Conservation (phyloP, 2,888 invertebrate species). For the Trilocha varians region DNA sequence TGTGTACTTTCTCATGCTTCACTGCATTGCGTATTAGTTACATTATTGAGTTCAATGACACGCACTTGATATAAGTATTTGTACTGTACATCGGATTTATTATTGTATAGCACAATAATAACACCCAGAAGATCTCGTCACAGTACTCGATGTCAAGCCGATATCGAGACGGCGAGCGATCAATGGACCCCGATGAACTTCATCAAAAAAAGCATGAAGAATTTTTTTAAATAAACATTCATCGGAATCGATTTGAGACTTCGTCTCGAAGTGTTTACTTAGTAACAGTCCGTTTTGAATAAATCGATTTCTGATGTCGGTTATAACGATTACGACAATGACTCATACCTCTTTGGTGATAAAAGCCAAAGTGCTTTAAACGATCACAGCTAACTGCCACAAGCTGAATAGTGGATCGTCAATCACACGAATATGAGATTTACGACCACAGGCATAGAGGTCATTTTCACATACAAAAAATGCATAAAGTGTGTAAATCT, state of each 20-base stretch:
- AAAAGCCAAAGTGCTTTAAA: conserved; percentile 13
- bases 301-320: conserved; percentile 49
- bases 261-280: conserved; percentile 63
- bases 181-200: conserved; percentile 49
- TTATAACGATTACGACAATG: conserved; percentile 15
- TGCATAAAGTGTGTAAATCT: conserved; percentile 20
- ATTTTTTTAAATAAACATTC: conserved; percentile 61
- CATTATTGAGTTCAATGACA: conserved; percentile 7
- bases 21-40: not conserved
- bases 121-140: conserved; percentile 38
- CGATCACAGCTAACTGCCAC: conserved; percentile 5
- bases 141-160: conserved; percentile 38
- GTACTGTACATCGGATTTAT: conserved; percentile 22
- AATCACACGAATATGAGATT: conserved; percentile 3
- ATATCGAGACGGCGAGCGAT: conserved; percentile 21
- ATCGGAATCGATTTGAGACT: conserved; percentile 56
- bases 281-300: conserved; percentile 64
- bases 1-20: not conserved
- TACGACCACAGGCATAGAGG: conserved; percentile 21
- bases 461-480: conserved; percentile 19
- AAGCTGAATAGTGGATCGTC: conserved; percentile 13
- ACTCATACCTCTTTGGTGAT: conserved; percentile 14
- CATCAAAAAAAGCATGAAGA: conserved; percentile 54
- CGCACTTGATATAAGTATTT: conserved; percentile 6
- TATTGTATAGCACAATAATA: conserved; percentile 29